Evolutionary conservation across 2,888 invertebrate species (phyloP).

Genomic region (Ophioninae sp.): DNA sequence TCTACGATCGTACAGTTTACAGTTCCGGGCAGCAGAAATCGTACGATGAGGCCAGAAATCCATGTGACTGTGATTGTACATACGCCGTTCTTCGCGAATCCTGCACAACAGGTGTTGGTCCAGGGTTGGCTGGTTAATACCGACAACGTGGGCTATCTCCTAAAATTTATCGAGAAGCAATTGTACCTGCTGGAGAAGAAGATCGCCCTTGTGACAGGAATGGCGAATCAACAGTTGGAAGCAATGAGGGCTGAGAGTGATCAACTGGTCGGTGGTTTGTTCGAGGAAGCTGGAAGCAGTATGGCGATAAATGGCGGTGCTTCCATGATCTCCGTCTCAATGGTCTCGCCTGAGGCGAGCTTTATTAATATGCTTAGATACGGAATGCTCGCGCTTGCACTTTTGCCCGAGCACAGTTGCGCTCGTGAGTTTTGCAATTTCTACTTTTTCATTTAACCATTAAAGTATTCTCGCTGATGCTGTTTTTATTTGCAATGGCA

Average conservation of each 20-base stretch:
- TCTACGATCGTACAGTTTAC: conserved; percentile 82
- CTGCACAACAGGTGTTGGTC: conserved; percentile 87
- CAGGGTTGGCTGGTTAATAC: conserved; percentile 86
- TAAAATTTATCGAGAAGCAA: conserved; percentile 83
- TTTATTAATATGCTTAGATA: conserved; percentile 90
- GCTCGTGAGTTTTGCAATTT: conserved; percentile 83
- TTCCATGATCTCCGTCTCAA: conserved; percentile 81
- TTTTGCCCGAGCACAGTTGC: conserved; percentile 89
- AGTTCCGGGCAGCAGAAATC: conserved; percentile 85
- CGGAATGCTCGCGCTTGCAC: conserved; percentile 88
- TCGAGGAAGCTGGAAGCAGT: conserved; percentile 81
- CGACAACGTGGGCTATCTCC: conserved; percentile 83
- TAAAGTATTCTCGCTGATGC: neutral
- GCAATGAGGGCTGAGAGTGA: conserved; percentile 82
- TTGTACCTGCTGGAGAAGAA: conserved; percentile 84
- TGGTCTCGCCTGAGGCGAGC: conserved; percentile 86
- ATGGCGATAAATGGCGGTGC: conserved; percentile 79
- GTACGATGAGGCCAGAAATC: conserved; percentile 85
- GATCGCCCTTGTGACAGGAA: conserved; percentile 83
- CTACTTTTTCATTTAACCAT: neutral
- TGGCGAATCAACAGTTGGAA: conserved; percentile 83
- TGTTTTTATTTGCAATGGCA: conserved; percentile 76
- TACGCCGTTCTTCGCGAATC: conserved; percentile 87
- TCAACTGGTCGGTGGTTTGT: conserved; percentile 82
- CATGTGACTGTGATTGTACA: conserved; percentile 90